Evolutionary conservation across 2,113 vertebrate genomes (phyloP).

Genomic region (Phaethon lepturus): DNA sequence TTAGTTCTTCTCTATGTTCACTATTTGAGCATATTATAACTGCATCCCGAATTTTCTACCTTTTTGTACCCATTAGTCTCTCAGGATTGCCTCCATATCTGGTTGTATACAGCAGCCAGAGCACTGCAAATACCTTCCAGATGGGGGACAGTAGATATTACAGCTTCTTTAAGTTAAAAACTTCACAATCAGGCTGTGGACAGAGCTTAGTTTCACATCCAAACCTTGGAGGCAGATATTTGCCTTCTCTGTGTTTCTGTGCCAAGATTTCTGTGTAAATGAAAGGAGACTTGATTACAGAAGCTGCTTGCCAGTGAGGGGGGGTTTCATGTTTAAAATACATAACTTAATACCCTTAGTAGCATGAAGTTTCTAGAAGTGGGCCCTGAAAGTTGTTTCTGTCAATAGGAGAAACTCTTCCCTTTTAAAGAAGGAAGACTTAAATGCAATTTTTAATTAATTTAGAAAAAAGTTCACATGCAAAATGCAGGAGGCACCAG

Average conservation of each 20-base stretch:
- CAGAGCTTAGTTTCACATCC: neutral
- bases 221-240: neutral
- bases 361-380: neutral
- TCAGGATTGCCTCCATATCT: neutral
- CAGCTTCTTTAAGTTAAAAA: neutral
- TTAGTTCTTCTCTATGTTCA: neutral
- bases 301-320: neutral
- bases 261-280: neutral
- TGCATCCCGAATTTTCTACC: neutral
- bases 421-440: neutral
- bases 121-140: neutral
- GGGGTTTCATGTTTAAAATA: neutral
- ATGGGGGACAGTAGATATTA: neutral
- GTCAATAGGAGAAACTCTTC: neutral
- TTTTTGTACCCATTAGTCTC: neutral
- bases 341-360: neutral
- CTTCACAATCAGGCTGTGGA: neutral
- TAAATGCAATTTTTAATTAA: neutral
- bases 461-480: neutral
- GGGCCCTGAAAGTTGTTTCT: neutral
- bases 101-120: neutral
- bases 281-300: neutral
- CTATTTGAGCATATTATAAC: neutral
- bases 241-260: neutral
- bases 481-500: neutral